Base-by-base conservation (phyloP, 2,113 vertebrate species). In the Condylura cristata region DNA sequence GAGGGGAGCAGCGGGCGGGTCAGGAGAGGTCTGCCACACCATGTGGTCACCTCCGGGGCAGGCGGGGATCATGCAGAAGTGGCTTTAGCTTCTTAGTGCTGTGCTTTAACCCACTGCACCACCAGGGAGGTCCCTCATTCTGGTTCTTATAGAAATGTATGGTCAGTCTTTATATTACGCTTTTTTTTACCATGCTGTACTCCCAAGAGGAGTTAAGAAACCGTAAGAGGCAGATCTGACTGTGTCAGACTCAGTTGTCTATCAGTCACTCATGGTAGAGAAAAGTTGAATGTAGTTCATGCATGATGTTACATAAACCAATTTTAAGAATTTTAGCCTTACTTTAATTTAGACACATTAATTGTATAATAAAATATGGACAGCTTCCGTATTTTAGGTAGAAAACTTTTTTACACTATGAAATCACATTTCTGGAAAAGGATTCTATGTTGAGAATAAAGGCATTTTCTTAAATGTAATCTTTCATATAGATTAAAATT, bases 281-380 rank as follows among this genome's bases (percentile, higher is more conserved):
- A n/a, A 66, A 51, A 72, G 13, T 68, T 72, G n/a, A 87, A 66
- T 34, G 6, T 44, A 89, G 30, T 11, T 94, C 34, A 80, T 44
- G 7, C 1, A 89, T 46, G 61, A 39, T 61, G 18, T 46, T 88
- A 76, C 0, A 95, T 14, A 93, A 90, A 56, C 41, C 30, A 72
- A 32, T 71, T 34, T 56, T 66, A 84, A 86, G 46, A 94, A 83
- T 75, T 89, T 92, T 39, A 83, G 22, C 51, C 68, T n/a, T 32
- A 72, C 18, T 18, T 5, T 37, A 24, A 93, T 51, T 84, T 28
- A 80, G 41, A 92, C 46, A 26, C 17, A 95, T 7, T 32, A 56
- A 61, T 48, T 83, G 11, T 18, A 71, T 7, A 89, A 70, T 26
- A 86, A 68, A 9, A 80, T 66, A 12, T 96, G 46, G 44, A n/a